phyloP scores from a whole-genome alignment of 1,140 invertebrate species.

The Ceratina calcarata region DNA sequence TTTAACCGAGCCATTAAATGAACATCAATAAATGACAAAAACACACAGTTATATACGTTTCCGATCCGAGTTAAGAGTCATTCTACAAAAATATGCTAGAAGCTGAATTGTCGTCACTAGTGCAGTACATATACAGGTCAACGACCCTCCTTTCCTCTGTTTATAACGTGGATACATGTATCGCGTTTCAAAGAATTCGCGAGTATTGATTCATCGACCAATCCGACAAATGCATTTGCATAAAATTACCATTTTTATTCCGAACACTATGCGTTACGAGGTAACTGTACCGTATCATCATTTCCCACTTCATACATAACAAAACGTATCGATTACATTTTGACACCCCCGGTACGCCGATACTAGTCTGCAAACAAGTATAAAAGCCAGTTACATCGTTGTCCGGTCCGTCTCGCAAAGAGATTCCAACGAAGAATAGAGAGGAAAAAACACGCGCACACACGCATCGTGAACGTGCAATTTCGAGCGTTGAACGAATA shows the following conservation, averaged over 20 bases:
- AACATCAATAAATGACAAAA: background rate
- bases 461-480: background rate
- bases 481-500: conserved; percentile 13
- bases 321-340: conserved; percentile 14
- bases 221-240: background rate
- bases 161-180: background rate
- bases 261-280: no score
- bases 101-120: background rate
- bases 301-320: conserved; percentile 1
- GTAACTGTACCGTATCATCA: background rate
- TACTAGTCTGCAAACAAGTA: background rate
- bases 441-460: background rate
- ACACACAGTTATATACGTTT: background rate
- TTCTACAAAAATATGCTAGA: background rate
- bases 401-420: background rate
- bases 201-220: background rate
- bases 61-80: background rate
- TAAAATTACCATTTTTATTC: background rate
- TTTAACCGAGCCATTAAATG: background rate
- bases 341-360: background rate
- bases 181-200: background rate
- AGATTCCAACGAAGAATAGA: background rate
- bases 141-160: background rate
- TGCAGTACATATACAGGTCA: background rate
- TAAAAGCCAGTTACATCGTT: conserved; percentile 6